Evolutionary conservation across 30 jellyfish, hydroid and myxozoan species (phyloP).

Genomic region (Pseudorhiza aurosa): DNA sequence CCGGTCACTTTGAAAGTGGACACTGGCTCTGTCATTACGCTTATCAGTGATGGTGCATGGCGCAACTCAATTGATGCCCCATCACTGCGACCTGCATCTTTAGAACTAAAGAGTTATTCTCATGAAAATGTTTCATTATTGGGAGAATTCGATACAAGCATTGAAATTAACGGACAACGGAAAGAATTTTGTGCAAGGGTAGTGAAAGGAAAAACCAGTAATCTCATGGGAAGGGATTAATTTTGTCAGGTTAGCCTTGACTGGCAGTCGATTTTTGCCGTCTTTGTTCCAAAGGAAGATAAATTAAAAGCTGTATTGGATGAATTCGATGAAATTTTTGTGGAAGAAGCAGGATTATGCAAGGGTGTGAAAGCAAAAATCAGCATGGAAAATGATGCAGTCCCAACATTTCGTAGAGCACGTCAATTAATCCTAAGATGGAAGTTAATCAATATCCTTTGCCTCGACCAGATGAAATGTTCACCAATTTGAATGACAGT

Average conservation of each 20-base stretch:
- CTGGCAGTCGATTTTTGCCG: slow-evolving; percentile 69
- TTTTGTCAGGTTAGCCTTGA: slow-evolving; percentile 60
- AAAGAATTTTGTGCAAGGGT: slow-evolving; percentile 44
- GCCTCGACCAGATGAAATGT: slow-evolving; percentile 63
- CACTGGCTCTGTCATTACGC: slow-evolving; percentile 10
- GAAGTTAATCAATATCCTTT: slow-evolving; percentile 70
- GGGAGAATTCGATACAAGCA: slow-evolving; percentile 58
- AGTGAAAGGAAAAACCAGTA: slow-evolving; percentile 50
- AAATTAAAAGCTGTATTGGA: slow-evolving; percentile 44
- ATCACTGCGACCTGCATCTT: slow-evolving; percentile 44
- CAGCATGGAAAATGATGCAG: slow-evolving; percentile 32
- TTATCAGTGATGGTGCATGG: slow-evolving; percentile 11
- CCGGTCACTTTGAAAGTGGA: slow-evolving; percentile 17
- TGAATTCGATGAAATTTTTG: slow-evolving; percentile 53
- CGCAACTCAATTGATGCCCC: slow-evolving; percentile 31
- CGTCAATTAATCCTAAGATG: slow-evolving; percentile 57
- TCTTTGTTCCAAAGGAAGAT: slow-evolving; percentile 32
- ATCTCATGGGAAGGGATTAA: slow-evolving; percentile 43
- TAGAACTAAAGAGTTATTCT: slow-evolving; percentile 57
- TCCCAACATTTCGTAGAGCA: slow-evolving; percentile 35
- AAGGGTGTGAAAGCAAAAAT: slow-evolving; percentile 32
- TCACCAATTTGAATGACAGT: slow-evolving; percentile 57
- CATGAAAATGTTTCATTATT: slow-evolving; percentile 55
- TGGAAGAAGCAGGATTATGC: slow-evolving; percentile 45
- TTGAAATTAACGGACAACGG: slow-evolving; percentile 52